Evolutionary conservation across 2,797 vertebrate species (phyloP), one percentile per base, ranked within the genome.

Genomic region (Hylomyscus alleni): DNA sequence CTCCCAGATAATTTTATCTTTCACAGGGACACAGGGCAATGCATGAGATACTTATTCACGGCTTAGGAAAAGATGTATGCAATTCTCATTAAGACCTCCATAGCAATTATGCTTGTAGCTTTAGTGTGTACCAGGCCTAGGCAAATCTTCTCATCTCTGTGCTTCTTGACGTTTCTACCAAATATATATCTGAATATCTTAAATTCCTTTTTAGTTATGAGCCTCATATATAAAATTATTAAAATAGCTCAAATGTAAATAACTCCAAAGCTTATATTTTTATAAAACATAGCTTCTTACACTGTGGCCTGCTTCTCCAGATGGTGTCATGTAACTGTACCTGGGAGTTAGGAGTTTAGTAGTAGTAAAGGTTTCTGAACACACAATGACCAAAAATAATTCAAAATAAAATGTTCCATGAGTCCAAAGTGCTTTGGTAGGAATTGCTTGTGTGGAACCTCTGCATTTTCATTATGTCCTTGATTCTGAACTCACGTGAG

Each of bases 1-100:
- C 34, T 47, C 14, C 20, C 31, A 73, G 37, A 65, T 94, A 44
- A 75, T 82, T 94, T 78, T 50, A 85, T 65, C 37, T 92, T 87
- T 65, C 47, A 86, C 31, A 89, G 34, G 37, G 15, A 76, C 31
- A 89, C 75, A 52, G 54, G 24, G 9, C 62, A 2, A 84, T 37
- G 22, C 20, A 58, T 22, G 12, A 19, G 52, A 76, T 56, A 34
- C 93, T 86, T 67, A n/a, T 90, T 97, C 62, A 78, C 2, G 15
- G 54, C 34, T 90, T 29, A 65, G 9, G 40, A 91, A 91, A 56
- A 89, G 65, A 69, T 76, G 37, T 3, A 37, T 65, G 19, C n/a
- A 78, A 77, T 86, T 77, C n/a, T 73, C 50, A 80, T 60, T 26
- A 86, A 60, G 20, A 34, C 14, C 72, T 65, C 31, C 40, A n/a